phyloP scores from a whole-genome alignment of 2,113 vertebrate species.

The Anas platyrhynchos region DNA sequence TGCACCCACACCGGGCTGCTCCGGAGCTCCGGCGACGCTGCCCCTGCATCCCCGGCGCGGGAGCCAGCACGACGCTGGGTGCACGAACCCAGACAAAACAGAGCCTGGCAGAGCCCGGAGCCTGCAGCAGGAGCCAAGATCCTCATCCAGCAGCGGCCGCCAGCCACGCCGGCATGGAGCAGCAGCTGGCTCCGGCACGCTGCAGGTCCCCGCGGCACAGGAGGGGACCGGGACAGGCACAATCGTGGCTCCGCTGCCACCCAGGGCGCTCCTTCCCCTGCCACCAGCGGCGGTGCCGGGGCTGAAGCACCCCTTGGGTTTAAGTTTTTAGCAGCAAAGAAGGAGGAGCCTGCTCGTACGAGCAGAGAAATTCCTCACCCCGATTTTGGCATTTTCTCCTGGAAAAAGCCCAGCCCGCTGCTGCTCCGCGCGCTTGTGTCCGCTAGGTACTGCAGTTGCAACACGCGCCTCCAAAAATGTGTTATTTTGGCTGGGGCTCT shows the following conservation, averaged over 20 bases:
- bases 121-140: not conserved
- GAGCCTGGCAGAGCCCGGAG: not conserved
- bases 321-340: not conserved
- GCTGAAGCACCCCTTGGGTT: not conserved
- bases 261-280: not conserved
- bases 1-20: not conserved
- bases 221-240: not conserved
- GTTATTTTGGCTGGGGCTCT: not conserved
- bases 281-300: not conserved
- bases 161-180: not conserved
- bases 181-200: not conserved
- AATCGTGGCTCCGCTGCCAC: too few species aligned
- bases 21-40: not conserved
- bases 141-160: not conserved
- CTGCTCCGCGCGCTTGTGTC: not conserved
- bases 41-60: not conserved
- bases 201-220: not conserved
- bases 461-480: not conserved
- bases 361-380: not conserved
- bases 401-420: not conserved
- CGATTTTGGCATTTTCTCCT: not conserved
- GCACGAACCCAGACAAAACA: conserved; percentile 26
- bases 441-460: not conserved
- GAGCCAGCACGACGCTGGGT: not conserved
- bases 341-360: not conserved